These are phyloP conservation scores for Armadillidium nasatum DNA, from an alignment of 1,140 invertebrate species.

Conservation along the genomic window DNA sequence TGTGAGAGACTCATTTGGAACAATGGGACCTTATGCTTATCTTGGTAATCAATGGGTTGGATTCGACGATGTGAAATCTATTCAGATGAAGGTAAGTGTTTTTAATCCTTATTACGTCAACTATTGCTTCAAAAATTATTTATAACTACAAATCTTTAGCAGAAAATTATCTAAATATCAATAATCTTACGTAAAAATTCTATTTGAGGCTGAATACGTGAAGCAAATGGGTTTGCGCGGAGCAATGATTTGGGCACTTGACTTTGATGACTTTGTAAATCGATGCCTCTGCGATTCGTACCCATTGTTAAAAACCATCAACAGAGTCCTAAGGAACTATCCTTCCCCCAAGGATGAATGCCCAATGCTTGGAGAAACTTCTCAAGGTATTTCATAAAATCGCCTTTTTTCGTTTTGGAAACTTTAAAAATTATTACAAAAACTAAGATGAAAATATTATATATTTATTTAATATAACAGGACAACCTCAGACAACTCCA, in stretches of 20 bases:
- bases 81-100: slow-evolving; percentile 61
- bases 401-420: too few species aligned
- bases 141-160: neutral
- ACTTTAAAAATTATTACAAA: too few species aligned
- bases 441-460: too few species aligned
- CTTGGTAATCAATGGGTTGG: slow-evolving; percentile 80
- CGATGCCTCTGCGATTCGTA: slow-evolving; percentile 58
- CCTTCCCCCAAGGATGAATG: slow-evolving; percentile 49
- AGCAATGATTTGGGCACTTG: slow-evolving; percentile 82
- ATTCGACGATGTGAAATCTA: slow-evolving; percentile 75
- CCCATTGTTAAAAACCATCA: slow-evolving; percentile 71
- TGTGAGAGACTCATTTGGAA: slow-evolving; percentile 60
- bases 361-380: slow-evolving; percentile 7
- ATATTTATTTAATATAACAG: too few species aligned
- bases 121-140: neutral
- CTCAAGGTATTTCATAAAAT: too few species aligned
- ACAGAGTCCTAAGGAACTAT: slow-evolving; percentile 56
- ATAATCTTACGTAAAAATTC: slow-evolving; percentile 63
- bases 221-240: slow-evolving; percentile 68
- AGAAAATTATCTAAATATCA: neutral
- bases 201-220: slow-evolving; percentile 65
- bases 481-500: too few species aligned
- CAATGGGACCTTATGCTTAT: slow-evolving; percentile 68
- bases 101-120: slow-evolving; percentile 52
- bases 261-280: slow-evolving; percentile 77